phyloP scores from a whole-genome alignment of 2,888 invertebrate species.

The Plagodis pulveraria region DNA sequence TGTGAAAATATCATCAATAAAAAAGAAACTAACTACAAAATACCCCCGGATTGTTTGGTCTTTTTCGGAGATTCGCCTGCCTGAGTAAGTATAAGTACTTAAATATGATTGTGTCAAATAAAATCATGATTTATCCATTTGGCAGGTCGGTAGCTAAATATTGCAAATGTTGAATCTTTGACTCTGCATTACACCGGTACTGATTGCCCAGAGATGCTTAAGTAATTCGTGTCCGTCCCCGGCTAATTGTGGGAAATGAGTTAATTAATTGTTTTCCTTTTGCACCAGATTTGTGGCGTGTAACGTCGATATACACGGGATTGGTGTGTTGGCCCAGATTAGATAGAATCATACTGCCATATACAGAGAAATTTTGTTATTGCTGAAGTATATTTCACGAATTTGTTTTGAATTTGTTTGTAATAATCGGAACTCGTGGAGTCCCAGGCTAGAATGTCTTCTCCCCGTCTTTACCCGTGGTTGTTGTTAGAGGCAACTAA shows the following conservation, averaged over 20 bases:
- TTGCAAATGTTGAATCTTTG: not conserved
- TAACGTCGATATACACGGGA: slow-evolving; percentile 38
- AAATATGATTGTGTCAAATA: too few relatives aligned
- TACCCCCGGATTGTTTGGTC: too few relatives aligned
- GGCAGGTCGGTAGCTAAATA: not conserved
- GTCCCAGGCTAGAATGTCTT: too few relatives aligned
- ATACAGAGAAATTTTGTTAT: too few relatives aligned
- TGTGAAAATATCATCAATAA: too few relatives aligned
- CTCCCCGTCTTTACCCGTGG: too few relatives aligned
- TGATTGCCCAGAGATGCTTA: slow-evolving; percentile 71
- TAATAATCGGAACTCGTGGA: too few relatives aligned
- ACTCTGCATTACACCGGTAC: slow-evolving; percentile 32
- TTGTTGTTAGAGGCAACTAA: too few relatives aligned
- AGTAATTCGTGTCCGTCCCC: slow-evolving; percentile 73
- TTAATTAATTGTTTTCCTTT: slow-evolving; percentile 80
- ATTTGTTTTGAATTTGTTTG: too few relatives aligned
- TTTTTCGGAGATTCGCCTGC: not conserved
- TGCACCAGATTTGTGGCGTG: slow-evolving; percentile 62
- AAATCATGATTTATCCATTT: not conserved
- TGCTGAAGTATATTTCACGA: too few relatives aligned
- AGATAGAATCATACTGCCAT: too few relatives aligned
- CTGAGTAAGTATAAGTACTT: not conserved
- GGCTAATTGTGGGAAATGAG: slow-evolving; percentile 78
- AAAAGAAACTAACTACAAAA: too few relatives aligned
- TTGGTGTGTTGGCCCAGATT: slow-evolving; percentile 8